These are phyloP conservation scores for Desmodus rotundus DNA, from an alignment of 2,113 vertebrate genomes.

Conservation along the genomic window DNA sequence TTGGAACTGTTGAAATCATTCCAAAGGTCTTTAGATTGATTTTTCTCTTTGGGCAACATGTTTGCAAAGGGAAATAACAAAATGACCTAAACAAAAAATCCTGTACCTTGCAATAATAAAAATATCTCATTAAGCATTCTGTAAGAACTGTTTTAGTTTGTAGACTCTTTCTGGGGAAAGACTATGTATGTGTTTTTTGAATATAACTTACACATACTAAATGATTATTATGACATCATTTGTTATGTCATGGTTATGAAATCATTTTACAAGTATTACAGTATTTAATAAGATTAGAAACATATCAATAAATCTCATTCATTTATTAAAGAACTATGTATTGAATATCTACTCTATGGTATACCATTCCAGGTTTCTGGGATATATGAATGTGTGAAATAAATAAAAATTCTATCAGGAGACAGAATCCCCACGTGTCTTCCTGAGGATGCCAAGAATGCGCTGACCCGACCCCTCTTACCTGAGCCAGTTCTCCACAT, in stretches of 20 bases:
- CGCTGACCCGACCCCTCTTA: neutral
- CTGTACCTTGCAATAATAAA: neutral
- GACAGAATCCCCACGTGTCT: neutral
- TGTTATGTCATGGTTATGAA: neutral
- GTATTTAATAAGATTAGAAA: neutral
- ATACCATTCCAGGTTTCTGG: neutral
- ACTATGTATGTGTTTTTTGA: neutral
- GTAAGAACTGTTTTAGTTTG: neutral
- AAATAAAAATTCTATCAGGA: neutral
- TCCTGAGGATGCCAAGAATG: neutral
- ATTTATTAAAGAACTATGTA: neutral
- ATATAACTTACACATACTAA: neutral
- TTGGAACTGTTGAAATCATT: neutral
- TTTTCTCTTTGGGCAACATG: neutral
- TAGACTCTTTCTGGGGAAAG: neutral
- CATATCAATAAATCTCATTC: neutral
- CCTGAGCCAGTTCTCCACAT: neutral
- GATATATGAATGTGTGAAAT: neutral
- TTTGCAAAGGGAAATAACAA: neutral
- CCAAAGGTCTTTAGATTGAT: neutral
- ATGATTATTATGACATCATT: neutral
- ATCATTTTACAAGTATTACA: neutral
- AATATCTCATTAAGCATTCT: neutral
- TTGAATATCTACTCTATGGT: neutral
- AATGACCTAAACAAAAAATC: neutral